These are phyloP conservation scores for Epinotia ramella DNA, from an alignment of 2,888 invertebrate species.

Conservation along the genomic window DNA sequence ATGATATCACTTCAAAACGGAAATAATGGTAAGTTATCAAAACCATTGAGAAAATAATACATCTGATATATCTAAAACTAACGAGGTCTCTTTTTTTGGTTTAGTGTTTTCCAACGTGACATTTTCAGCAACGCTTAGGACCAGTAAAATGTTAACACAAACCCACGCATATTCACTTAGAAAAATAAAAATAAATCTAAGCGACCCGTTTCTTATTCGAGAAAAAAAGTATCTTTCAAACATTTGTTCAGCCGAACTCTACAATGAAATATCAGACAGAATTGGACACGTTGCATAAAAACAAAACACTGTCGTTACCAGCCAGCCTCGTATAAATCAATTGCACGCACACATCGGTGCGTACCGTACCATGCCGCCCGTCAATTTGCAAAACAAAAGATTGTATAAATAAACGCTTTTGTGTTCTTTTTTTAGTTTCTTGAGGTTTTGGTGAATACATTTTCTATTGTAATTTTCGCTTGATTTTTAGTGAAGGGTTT, in stretches of 20 bases:
- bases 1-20: no score
- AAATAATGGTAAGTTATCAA: no score
- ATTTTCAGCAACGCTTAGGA: background rate
- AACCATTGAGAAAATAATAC: no score
- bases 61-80: background rate
- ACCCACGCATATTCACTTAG: background rate
- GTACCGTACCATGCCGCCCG: slow-evolving; percentile 3
- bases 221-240: background rate
- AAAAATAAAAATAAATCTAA: background rate
- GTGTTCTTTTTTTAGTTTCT: background rate
- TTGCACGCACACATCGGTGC: slow-evolving; percentile 19
- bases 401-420: slow-evolving; percentile 12
- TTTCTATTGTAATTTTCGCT: background rate
- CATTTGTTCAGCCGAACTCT: background rate
- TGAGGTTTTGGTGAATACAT: slow-evolving; percentile 9
- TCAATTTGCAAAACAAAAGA: slow-evolving; percentile 25
- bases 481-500: no score
- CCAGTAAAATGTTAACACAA: background rate
- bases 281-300: background rate
- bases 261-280: background rate
- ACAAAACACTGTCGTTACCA: slow-evolving; percentile 30
- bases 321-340: slow-evolving; percentile 25
- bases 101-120: background rate
- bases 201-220: background rate
- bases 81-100: background rate